A percentile compares a stretch with the other conserved stretches of the same genome.
phyloP scores from a whole-genome alignment of 1,140 invertebrate genomes.

The Drosophila subobscura region DNA sequence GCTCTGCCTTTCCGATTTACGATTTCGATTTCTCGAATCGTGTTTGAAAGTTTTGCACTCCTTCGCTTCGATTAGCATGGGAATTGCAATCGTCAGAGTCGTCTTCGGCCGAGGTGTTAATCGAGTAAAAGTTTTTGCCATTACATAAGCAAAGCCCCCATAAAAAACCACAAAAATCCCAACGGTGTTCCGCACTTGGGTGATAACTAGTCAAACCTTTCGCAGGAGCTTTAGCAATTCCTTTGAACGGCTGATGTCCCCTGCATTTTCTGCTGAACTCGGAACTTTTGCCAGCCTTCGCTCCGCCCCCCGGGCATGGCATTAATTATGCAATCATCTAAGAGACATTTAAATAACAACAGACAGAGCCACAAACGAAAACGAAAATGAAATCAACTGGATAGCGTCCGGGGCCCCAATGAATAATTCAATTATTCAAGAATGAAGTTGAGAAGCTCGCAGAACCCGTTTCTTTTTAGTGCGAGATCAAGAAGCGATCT shows the following conservation, averaged over 20 bases:
- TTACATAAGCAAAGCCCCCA: slow-evolving; percentile 19
- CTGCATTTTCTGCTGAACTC: slow-evolving; percentile 7
- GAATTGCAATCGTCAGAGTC: slow-evolving; percentile 35
- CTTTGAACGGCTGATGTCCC: not conserved
- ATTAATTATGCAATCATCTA: slow-evolving; percentile 45
- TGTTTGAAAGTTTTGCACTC: slow-evolving; percentile 54
- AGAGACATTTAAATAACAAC: slow-evolving; percentile 30
- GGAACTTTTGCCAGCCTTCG: slow-evolving; percentile 5
- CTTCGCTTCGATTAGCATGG: slow-evolving; percentile 46
- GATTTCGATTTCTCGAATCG: slow-evolving; percentile 14
- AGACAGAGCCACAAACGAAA: slow-evolving; percentile 8
- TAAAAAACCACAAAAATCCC: slow-evolving; percentile 8
- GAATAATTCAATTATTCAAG: slow-evolving; percentile 34
- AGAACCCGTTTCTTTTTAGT: slow-evolving; percentile 22
- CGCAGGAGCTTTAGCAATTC: not conserved
- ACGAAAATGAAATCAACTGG: slow-evolving; percentile 33
- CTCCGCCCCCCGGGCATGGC: slow-evolving; percentile 1
- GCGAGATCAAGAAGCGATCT: not conserved
- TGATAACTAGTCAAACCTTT: slow-evolving; percentile 16
- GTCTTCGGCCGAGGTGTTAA: slow-evolving; percentile 40
- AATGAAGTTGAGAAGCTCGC: slow-evolving; percentile 21
- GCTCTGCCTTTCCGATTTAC: too few relatives aligned
- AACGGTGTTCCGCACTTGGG: not conserved
- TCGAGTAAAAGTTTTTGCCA: slow-evolving; percentile 32
- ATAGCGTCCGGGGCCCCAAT: slow-evolving; percentile 4